Evolutionary conservation across 2,888 invertebrate species (phyloP), one percentile per base, ranked within the genome.

Genomic region (Morpho achilles): DNA sequence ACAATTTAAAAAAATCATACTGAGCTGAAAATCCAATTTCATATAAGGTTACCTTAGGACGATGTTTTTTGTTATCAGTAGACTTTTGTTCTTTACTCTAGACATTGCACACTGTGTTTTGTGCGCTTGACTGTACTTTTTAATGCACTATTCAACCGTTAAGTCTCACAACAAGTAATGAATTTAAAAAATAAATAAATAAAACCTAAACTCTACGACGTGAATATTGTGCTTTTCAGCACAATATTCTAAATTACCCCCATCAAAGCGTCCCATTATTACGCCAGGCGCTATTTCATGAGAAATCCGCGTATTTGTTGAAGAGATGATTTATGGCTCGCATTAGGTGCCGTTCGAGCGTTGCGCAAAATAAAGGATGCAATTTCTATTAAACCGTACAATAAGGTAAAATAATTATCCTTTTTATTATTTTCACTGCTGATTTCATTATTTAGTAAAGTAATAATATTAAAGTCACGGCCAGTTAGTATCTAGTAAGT

Each of bases 241-340:
- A 42, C 42, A 48, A 48, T 48, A 54, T 54, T 47, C 10, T 41
- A 41, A 54, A 54, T 48, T 42, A 42, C 48, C 54, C 32, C 48
- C 54, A 54, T 54, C 54, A 54, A 48, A 54, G 54, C 54, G 7
- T 23, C 42, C 54, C 48, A 48, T 48, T 54, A 48, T 48, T 42
- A 42, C 42, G 42, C 7, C 48, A 23, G 48, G 32, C 54, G 54
- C 48, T 54, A 54, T 54, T 54, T 52, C 52, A 52, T 42, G 54
- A 54, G 54, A 42, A 42, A 48, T 22, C 48, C 48, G 42, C 42
- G 54, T 54, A 54, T 54, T 54, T 54, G 54, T 54, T 48, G 54
- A 54, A 48, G 54, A 54, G 54, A 54, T 54, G 54, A 54, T 54
- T 53, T 53, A 53, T 53, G 53, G 40, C 9, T 40, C 53, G 53